Evolutionary conservation across 2,888 invertebrate genomes (phyloP).

Genomic region (Ectemnius lituratus): DNA sequence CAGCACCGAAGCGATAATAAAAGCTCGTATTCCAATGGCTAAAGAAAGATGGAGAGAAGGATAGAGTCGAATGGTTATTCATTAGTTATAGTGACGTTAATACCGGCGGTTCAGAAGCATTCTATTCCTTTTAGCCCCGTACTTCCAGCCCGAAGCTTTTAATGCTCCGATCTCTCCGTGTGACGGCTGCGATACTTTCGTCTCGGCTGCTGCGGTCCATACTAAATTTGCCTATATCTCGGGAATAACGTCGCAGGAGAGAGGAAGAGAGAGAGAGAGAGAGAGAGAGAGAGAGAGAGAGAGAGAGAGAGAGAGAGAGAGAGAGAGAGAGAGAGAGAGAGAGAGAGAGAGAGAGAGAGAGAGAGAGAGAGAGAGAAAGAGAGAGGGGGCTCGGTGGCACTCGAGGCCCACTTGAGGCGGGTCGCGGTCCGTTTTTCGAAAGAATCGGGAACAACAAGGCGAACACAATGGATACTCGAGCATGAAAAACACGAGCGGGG

Average conservation of each 20-base stretch:
- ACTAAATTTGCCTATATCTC: constrained; percentile 15
- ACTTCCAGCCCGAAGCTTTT: constrained; percentile 32
- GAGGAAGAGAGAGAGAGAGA: too few species aligned
- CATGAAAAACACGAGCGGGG: too few species aligned
- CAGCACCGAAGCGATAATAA: constrained; percentile 26
- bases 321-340: too few species aligned
- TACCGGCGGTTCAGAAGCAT: constrained; percentile 32
- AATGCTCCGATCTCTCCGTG: constrained; percentile 38
- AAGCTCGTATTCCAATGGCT: constrained; percentile 28
- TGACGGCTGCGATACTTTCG: too few species aligned
- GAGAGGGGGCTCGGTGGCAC: neutral
- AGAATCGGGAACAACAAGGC: too few species aligned
- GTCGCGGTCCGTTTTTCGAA: too few species aligned
- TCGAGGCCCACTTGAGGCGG: too few species aligned
- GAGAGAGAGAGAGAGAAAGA: neutral
- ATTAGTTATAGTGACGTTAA: constrained; percentile 37
- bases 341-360: too few species aligned
- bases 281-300: neutral
- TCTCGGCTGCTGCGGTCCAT: constrained; percentile 6
- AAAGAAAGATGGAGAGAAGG: too few species aligned
- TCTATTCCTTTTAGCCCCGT: constrained; percentile 38
- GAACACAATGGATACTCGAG: too few species aligned
- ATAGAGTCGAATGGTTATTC: constrained; percentile 39
- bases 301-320: neutral
- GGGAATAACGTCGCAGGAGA: too few species aligned